These are phyloP conservation scores for Saturnia japonica DNA, from an alignment of 2,888 invertebrate genomes.

Conservation along the genomic window DNA sequence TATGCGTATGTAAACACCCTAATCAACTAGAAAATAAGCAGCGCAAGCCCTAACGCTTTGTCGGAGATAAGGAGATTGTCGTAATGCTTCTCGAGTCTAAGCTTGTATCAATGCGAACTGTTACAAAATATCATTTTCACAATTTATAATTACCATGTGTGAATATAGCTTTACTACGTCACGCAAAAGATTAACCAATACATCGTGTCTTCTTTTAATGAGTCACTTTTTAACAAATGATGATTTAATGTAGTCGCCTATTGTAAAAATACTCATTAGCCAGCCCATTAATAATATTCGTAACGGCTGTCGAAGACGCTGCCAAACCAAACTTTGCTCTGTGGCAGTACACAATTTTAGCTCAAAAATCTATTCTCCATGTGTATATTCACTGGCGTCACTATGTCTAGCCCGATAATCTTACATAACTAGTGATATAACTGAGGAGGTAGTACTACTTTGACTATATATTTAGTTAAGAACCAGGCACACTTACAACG, in stretches of 20 bases:
- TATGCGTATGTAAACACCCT: not conserved
- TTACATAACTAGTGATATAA: not conserved
- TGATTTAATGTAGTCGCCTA: conserved; percentile 32
- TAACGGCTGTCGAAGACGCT: conserved; percentile 72
- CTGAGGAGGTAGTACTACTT: not conserved
- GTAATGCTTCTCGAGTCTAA: not conserved
- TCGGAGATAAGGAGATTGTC: not conserved
- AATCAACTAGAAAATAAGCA: not conserved
- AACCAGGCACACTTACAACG: not conserved
- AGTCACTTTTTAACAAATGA: conserved; percentile 13
- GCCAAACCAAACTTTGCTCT: conserved; percentile 52
- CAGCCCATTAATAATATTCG: conserved; percentile 69
- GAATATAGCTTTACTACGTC: not conserved
- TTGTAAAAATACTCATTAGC: conserved; percentile 47
- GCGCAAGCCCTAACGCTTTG: not conserved
- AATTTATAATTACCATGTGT: not conserved
- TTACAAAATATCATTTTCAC: not conserved
- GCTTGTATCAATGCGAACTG: not conserved
- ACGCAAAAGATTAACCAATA: not conserved
- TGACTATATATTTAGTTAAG: not conserved
- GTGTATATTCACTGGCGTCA: conserved; percentile 2
- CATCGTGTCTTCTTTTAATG: not conserved
- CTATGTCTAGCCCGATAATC: not conserved
- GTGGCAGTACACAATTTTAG: conserved; percentile 4
- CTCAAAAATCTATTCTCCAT: conserved; percentile 9